These are phyloP conservation scores for Eudyptes chrysolophus DNA, from an alignment of 2,113 vertebrate species.

Conservation along the genomic window DNA sequence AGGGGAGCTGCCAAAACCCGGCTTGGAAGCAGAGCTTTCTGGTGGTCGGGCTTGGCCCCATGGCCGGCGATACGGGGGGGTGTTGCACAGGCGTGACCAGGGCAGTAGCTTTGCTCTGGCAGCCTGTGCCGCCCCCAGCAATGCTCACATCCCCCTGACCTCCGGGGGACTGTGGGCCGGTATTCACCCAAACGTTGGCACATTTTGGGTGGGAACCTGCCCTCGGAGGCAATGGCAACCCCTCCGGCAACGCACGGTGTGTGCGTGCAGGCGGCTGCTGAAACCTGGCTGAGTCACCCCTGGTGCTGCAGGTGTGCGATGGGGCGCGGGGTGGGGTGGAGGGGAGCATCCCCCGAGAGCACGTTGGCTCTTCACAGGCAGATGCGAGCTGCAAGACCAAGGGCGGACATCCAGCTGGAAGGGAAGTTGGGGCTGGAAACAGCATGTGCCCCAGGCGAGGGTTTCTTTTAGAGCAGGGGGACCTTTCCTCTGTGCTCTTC, in stretches of 20 bases:
- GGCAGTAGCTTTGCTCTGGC: neutral
- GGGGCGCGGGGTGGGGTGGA: fast-evolving
- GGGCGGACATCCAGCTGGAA: neutral
- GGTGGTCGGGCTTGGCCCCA: neutral
- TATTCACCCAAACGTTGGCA: neutral
- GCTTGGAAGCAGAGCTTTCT: neutral
- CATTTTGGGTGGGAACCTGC: neutral
- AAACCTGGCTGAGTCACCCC: neutral
- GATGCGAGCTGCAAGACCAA: neutral
- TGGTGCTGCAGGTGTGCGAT: neutral
- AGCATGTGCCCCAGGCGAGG: fast-evolving
- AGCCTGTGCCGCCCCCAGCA: neutral
- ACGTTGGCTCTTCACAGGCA: fast-evolving
- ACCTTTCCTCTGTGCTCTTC: neutral
- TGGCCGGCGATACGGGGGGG: neutral
- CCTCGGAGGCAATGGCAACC: neutral
- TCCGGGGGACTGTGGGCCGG: fast-evolving
- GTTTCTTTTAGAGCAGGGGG: neutral
- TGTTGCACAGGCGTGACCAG: fast-evolving
- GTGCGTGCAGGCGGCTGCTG: neutral
- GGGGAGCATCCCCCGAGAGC: neutral
- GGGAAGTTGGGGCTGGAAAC: neutral
- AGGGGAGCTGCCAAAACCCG: neutral
- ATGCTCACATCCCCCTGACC: fast-evolving
- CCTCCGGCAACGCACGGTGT: neutral